Conservation (phyloP, 2,888 invertebrate genomes). For the Andricus quercusramuli region DNA sequence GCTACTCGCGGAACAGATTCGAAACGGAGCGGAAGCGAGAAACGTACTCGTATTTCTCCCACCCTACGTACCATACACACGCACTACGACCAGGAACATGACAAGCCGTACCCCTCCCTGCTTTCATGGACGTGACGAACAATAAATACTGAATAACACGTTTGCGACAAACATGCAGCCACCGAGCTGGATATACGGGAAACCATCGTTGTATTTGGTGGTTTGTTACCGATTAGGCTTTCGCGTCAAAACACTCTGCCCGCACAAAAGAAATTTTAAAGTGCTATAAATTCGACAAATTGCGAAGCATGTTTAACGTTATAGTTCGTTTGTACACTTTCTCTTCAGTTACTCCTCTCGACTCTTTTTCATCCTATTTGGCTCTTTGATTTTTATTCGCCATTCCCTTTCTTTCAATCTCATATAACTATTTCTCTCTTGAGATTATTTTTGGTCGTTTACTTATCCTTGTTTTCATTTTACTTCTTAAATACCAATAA, state of each 20-base stretch:
- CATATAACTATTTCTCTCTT: too few species aligned
- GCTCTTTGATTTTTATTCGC: too few species aligned
- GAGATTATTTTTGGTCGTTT: too few species aligned
- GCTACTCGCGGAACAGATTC: slow-evolving; percentile 65
- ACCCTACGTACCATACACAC: slow-evolving; percentile 34
- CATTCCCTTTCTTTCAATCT: too few species aligned
- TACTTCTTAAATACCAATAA: too few species aligned
- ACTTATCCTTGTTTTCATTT: too few species aligned
- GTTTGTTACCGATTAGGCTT: slow-evolving; percentile 29
- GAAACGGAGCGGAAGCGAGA: slow-evolving; percentile 59
- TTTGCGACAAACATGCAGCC: slow-evolving; percentile 23
- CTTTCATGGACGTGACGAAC: slow-evolving; percentile 54
- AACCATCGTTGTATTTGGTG: slow-evolving; percentile 30
- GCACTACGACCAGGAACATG: slow-evolving; percentile 55
- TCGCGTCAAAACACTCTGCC: neutral
- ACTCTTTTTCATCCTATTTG: neutral
- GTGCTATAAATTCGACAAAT: neutral
- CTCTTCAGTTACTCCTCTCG: neutral
- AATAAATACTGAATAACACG: slow-evolving; percentile 61
- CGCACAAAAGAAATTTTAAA: neutral
- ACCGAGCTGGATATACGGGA: slow-evolving; percentile 12
- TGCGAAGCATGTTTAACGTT: neutral
- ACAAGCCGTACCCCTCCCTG: slow-evolving; percentile 63
- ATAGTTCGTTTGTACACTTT: neutral
- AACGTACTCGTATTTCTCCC: slow-evolving; percentile 51